A percentile compares a stretch with the other conserved stretches of the same genome.
Evolutionary conservation across 2,113 vertebrate genomes (phyloP).

Genomic region (Empidonax traillii): DNA sequence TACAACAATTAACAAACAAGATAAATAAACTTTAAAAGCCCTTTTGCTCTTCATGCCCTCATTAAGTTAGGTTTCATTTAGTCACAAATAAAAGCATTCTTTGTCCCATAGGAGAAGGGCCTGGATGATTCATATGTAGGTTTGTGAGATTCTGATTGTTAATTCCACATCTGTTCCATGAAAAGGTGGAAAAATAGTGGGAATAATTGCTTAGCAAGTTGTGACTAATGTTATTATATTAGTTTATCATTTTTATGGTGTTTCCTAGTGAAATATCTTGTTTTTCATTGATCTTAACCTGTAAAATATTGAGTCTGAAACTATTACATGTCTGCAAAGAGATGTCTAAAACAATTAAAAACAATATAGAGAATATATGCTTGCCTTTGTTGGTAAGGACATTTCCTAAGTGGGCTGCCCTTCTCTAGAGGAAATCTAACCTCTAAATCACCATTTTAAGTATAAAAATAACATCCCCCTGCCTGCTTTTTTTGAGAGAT

Average conservation of each 20-base stretch:
- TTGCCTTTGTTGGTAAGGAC: not conserved
- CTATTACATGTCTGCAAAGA: not conserved
- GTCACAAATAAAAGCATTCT: slow-evolving; percentile 4
- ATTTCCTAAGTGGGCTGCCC: not conserved
- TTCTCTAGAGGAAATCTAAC: not conserved
- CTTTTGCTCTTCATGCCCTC: not conserved
- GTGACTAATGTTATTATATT: slow-evolving; percentile 15
- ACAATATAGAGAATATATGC: not conserved
- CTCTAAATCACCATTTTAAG: not conserved
- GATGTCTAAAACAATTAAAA: slow-evolving; percentile 48
- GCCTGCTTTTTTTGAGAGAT: not conserved
- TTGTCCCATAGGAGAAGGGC: not conserved
- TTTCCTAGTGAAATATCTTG: not conserved
- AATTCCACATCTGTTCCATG: not conserved
- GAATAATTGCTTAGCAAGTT: not conserved
- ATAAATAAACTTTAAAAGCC: slow-evolving; percentile 15
- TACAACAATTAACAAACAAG: slow-evolving; percentile 1
- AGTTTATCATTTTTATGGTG: slow-evolving; percentile 20
- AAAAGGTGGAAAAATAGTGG: not conserved
- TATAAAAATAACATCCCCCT: not conserved
- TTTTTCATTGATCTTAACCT: not conserved
- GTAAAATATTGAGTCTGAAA: not conserved
- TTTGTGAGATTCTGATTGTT: not conserved
- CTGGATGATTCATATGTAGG: not conserved
- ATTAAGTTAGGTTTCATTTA: slow-evolving; percentile 21